A percentile compares a stretch with the other conserved stretches of the same genome.
Evolutionary conservation across 2,113 vertebrate genomes (phyloP).

Genomic region (Panurus biarmicus): DNA sequence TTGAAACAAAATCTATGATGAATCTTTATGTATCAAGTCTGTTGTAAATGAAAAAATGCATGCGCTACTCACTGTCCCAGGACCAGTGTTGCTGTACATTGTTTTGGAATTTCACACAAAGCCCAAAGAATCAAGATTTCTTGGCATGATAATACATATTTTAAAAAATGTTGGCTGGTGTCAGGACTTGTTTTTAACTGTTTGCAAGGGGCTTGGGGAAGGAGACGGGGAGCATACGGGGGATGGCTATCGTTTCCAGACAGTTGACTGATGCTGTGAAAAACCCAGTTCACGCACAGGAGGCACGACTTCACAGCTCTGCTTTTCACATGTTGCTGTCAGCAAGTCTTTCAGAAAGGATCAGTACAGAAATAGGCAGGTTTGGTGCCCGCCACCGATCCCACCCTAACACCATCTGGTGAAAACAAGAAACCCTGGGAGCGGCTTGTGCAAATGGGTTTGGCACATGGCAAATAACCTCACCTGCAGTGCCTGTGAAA

Average conservation of each 20-base stretch:
- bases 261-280: slow-evolving; percentile 47
- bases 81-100: background rate
- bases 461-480: background rate
- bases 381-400: background rate
- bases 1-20: background rate
- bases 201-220: background rate
- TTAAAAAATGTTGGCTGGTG: background rate
- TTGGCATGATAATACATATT: background rate
- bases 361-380: slow-evolving; percentile 19
- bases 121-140: background rate
- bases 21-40: background rate
- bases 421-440: slow-evolving; percentile 6
- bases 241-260: slow-evolving; percentile 32
- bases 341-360: slow-evolving; percentile 3
- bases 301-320: slow-evolving; percentile 43
- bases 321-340: slow-evolving; percentile 31
- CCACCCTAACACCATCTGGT: slow-evolving; percentile 41
- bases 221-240: slow-evolving; percentile 8
- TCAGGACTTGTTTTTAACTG: slow-evolving; percentile 6
- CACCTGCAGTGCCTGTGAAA: background rate
- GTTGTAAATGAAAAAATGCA: background rate
- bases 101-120: background rate
- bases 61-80: background rate
- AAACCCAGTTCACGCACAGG: slow-evolving; percentile 12
- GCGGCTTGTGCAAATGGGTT: background rate